These are phyloP conservation scores for Enteromius fasciolatus DNA, from an alignment of 2,797 vertebrate species.

Conservation along the genomic window DNA sequence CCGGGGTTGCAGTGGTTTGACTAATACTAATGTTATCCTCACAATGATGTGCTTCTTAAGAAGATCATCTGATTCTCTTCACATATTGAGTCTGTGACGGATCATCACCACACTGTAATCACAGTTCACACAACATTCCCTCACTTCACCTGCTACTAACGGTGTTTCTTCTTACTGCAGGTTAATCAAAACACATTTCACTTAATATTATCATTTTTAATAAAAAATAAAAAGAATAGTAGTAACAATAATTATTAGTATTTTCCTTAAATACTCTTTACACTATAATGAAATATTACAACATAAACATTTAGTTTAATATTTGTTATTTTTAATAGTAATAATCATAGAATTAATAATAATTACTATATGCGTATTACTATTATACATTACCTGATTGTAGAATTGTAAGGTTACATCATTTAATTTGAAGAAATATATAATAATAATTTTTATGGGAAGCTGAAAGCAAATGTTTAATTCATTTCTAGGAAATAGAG, in stretches of 20 bases:
- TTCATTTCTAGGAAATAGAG: too few species aligned
- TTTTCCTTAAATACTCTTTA: background rate
- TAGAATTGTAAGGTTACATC: too few species aligned
- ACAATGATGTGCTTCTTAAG: background rate
- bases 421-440: too few species aligned
- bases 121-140: background rate
- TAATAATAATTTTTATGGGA: background rate
- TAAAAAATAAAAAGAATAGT: too few species aligned
- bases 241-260: background rate
- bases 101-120: background rate
- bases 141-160: background rate
- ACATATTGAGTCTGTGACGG: background rate
- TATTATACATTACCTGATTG: too few species aligned
- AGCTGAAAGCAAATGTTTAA: background rate
- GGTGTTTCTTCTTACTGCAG: background rate
- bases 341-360: background rate
- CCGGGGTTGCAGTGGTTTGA: background rate
- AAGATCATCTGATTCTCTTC: background rate
- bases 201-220: background rate
- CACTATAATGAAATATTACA: background rate
- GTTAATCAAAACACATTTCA: background rate
- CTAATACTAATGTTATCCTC: conserved; percentile 20
- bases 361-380: too few species aligned
- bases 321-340: background rate
- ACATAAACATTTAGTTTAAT: background rate